Base-by-base conservation (phyloP, 2,797 vertebrate genomes). In the Apodemus agrarius region DNA sequence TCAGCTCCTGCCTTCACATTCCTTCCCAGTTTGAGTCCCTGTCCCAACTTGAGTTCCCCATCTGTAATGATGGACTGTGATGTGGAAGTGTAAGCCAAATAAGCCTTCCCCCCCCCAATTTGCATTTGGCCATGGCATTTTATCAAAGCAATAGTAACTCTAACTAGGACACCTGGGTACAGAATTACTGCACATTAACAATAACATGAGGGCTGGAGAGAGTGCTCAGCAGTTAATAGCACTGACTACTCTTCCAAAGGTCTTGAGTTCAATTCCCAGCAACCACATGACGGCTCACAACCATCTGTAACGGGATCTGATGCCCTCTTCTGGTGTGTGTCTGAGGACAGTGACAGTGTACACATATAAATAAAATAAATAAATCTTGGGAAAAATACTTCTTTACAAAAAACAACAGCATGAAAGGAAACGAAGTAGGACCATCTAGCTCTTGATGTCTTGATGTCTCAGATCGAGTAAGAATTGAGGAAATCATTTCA, bases 401-500 rank as follows among this genome's bases (percentile, higher is more conserved):
- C 14, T 54, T 61, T 61, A 61, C 59, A 61, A 61, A 57, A 61
- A 94, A 84, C 69, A 67, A 91, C 90, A 96, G 80, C 69, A 78
- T 78, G 89, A 89, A 90, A 63, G 85, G 83, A 87, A 95, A 93
- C 0, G 13, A 91, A 95, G 22, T 52, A 19, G 74, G 79, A n/a
- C 86, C 89, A 43, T 67, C 59, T 92, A 40, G 91, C 83, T 84
- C 83, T 92, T 89, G 49, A 59, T 31, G 90, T 67, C 29, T 91
- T 49, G n/a, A 59, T 26, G 90, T 74, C 24, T 91, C 54, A 40
- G 93, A 89, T 92, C 67, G 95, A 95, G 59, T 74, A 83, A 93
- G 52, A 37, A 54, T 69, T 94, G 69, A 74, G 37, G 57, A 95
- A 96, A 92, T 96, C 90, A 88, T 96, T 97, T 97, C 49, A 61